Conservation (phyloP, 1,140 invertebrate species). For the Papilio dardanus region DNA sequence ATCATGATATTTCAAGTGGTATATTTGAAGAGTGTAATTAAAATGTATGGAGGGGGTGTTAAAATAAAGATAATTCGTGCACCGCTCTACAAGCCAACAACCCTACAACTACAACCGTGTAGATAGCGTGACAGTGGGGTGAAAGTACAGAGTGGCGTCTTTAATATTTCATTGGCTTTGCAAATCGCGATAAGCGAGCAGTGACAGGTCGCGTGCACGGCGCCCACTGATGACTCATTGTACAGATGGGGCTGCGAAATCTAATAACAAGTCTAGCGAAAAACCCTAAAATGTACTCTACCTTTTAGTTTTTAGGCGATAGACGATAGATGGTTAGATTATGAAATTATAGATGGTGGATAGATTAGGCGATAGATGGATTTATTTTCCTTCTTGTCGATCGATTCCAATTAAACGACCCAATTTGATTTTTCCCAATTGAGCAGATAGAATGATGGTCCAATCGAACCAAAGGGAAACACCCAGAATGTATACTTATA, state of each 20-base stretch:
- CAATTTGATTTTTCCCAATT: too few relatives aligned
- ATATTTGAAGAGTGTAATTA: constrained; percentile 27
- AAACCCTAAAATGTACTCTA: not conserved
- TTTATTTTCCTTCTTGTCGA: too few relatives aligned
- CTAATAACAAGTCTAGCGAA: not conserved
- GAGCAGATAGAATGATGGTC: too few relatives aligned
- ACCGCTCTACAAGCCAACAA: constrained; percentile 35
- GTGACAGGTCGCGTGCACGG: constrained; percentile 58
- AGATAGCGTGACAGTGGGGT: constrained; percentile 41
- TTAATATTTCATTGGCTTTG: constrained; percentile 62
- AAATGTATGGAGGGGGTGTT: constrained; percentile 7
- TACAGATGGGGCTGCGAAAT: constrained; percentile 23
- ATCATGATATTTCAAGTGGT: not conserved
- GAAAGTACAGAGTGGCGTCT: constrained; percentile 46
- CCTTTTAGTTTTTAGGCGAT: too few relatives aligned
- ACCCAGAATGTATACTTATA: too few relatives aligned
- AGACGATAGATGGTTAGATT: too few relatives aligned
- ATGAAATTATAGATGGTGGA: too few relatives aligned
- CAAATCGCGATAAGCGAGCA: constrained; percentile 59
- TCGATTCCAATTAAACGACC: too few relatives aligned
- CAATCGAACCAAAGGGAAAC: too few relatives aligned
- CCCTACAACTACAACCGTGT: not conserved
- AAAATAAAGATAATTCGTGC: constrained; percentile 30
- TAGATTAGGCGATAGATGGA: too few relatives aligned
- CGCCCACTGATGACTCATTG: constrained; percentile 44